Base-by-base conservation (phyloP, 23 tunicate species). In the Pegea sp. region DNA sequence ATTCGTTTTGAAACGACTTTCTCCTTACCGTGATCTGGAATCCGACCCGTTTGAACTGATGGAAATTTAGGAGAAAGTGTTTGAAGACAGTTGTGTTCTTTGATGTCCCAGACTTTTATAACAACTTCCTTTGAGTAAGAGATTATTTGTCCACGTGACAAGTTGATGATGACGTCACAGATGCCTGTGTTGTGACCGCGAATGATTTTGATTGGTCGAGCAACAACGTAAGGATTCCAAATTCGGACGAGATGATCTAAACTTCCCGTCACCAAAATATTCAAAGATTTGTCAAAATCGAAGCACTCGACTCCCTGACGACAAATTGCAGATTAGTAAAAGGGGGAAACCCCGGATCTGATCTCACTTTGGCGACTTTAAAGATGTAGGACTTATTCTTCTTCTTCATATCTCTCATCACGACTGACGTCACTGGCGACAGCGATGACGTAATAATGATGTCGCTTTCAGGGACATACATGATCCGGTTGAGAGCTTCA, bases 221-320 rank as follows among this genome's bases (percentile, higher is more conserved):
- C 81, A 3, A 69, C 95, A 7, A 84, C 95, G 57, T 84, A 84
- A 8, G 95, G 95, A 51, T 84, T 84, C 95, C 95, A 84, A 49
- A 84, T 62, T 2, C 95, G 60, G 23, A 84, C 84, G 26, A 84
- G 64, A 33, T 84, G 95, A 49, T 84, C 95, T 32, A 84, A 60
- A 52, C 95, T 84, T 20, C 95, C 95, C 22, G 95, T 84, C 8
- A 73, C 95, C 53, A 84, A 64, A 31, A 72, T 63, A 42, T 84
- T 84, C 32, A 84, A 44, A 1, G 66, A 28, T 62, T 84, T 84
- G 76, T 84, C 74, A 63, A 62, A 84, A 54, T 84, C 95, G 60
- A 84, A 84, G 38, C 95, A 84, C 34, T 84, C 95, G 7, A 73
- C 95, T 2, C 95, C 95, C 95, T 81, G 67, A n/a, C n/a, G n/a